Base-by-base conservation (phyloP, 2,888 invertebrate genomes). In the Carpatolechia fugitivella region DNA sequence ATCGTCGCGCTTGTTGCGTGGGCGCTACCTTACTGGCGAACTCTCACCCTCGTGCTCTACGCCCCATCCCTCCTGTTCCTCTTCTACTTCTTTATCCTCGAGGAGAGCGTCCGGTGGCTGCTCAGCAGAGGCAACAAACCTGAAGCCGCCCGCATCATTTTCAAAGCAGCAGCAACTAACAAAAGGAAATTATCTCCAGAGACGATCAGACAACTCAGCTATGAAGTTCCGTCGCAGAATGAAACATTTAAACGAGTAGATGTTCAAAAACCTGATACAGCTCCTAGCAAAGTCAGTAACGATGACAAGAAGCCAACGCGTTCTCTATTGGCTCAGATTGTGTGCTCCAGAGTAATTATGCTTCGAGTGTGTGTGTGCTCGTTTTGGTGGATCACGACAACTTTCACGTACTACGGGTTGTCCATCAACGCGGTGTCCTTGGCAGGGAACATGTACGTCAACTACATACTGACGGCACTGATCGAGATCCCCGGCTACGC, bases 341-440 rank as follows among this genome's bases (percentile, higher is more conserved):
- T 92, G 3, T 83, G 76, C 54, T 92, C 93, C 0, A 84, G 77
- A 41, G 86, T 86, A 16, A 70, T 94, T 11, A 73, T 93, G 58
- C 67, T 86, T 0, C 85, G 94, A 33, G 85, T 72, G 44, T 63
- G 91, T 1, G 93, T 93, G 51, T 95, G 95, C 61, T 93, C 94
- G n/a, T 92, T 95, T 64, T 95, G 95, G 86, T 96, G 95, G 95
- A 92, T 95, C 13, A 93, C 95, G 0, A 93, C 94, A 66, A 94
- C 95, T 0, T 93, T 96, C 60, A 93, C 96, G 16, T 96, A 95
- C 77, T 96, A 95, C 69, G 96, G 96, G 0, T 80, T 96, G 36
- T 95, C 95, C 0, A 90, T 96, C 53, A 95, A 95, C 79, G 93
- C 96, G 0, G 95, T 95, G 1, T 91, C 94, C 0, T 80, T 96